Conservation (phyloP, 1,140 invertebrate species). For the Babylonia areolata region DNA sequence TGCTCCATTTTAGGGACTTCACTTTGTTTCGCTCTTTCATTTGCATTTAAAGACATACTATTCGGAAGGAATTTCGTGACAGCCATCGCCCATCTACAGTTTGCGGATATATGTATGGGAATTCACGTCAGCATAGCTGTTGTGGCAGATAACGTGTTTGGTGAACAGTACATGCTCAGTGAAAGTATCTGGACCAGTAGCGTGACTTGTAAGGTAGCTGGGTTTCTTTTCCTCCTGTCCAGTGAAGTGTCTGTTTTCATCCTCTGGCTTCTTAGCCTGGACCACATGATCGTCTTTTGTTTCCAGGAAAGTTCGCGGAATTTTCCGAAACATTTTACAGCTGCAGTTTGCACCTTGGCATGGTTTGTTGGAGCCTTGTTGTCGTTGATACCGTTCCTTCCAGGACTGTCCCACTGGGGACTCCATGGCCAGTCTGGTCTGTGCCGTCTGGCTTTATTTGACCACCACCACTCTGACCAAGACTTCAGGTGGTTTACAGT, state of each 20-base stretch:
- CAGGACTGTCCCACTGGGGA: conserved; percentile 42
- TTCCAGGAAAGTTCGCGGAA: conserved; percentile 49
- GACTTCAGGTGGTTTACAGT: conserved; percentile 45
- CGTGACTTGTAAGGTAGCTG: conserved; percentile 52
- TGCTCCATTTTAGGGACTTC: neutral
- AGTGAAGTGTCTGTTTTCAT: conserved; percentile 59
- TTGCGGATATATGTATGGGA: conserved; percentile 66
- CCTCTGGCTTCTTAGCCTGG: conserved; percentile 59
- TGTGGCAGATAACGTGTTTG: conserved; percentile 51
- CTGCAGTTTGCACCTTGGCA: neutral
- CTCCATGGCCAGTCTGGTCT: conserved; percentile 55
- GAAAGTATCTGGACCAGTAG: conserved; percentile 58
- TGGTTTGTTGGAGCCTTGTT: conserved; percentile 49
- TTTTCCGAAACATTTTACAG: conserved; percentile 15
- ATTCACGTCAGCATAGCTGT: conserved; percentile 63
- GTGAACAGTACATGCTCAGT: conserved; percentile 53
- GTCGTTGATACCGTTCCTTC: conserved; percentile 43
- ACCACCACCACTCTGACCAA: conserved; percentile 35
- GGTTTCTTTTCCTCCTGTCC: conserved; percentile 59
- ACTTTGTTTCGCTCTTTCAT: neutral
- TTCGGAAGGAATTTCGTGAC: conserved; percentile 28
- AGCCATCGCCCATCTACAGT: conserved; percentile 56
- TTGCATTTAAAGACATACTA: no score
- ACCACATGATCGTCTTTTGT: conserved; percentile 54
- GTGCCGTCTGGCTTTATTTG: conserved; percentile 50